Base-by-base conservation (phyloP, 2,888 invertebrate species). In the Branchipolynoe longqiensis region DNA sequence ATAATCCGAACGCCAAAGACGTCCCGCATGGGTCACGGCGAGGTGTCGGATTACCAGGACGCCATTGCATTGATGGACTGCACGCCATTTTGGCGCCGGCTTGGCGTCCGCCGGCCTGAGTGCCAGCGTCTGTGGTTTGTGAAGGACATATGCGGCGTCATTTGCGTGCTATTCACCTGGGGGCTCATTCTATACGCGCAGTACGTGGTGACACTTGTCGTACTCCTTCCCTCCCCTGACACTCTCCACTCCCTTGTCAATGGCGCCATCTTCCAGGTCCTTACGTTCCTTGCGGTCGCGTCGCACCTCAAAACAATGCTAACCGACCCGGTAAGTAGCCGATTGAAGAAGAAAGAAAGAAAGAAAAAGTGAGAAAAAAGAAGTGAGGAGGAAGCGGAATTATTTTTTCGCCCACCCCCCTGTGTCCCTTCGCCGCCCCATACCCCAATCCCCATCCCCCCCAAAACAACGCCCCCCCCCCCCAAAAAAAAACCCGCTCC, bases 131-230 rank as follows among this genome's bases (percentile, higher is more conserved):
- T 94, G 89, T 96, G 96, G 95, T 96, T 97, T 93, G 95, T 97
- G 86, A 95, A 95, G 91, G 97, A 97, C 95, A 96, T 97, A 85
- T 98, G 97, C 94, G 97, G 97, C 89, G 95, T 97, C 90, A 95
- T 96, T 87, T 98, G 97, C 94, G 95, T 97, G 87, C 93, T 96
- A 87, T 95, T 97, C 89, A 97, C 97, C 62, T 98, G 97, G 94
- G 93, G 95, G 83, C 96, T 97, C 82, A 95, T 98, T 78, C 95
- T 96, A 90, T 98, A 97, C 93, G 97, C 97, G 28, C 97, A 97
- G 94, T 98, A 97, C 94, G 97, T 97, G 86, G 96, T 97, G 86
- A 95, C 92, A 87, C 91, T 97, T 91, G 95, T 96, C 92, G 97
- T 97, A 64, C 96, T 98, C 89, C 95, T 97, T 88, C 94, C 97